Evolutionary conservation across 1,140 invertebrate species (phyloP).

Genomic region (Neuroterus valhalla): DNA sequence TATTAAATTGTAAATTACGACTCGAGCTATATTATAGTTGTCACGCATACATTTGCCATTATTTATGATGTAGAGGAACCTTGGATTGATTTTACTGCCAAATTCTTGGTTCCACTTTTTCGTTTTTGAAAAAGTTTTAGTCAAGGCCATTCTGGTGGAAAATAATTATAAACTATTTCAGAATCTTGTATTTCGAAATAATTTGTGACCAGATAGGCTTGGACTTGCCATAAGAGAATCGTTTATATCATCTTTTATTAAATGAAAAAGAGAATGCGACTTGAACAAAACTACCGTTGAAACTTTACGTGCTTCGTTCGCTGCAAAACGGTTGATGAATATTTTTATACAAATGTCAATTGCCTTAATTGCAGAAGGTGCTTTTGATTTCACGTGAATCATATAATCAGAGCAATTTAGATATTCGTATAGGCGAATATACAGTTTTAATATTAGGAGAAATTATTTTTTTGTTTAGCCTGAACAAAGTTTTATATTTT

Average conservation of each 20-base stretch:
- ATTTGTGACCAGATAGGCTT: neutral
- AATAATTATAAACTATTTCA: neutral
- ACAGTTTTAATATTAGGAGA: neutral
- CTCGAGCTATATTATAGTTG: constrained; percentile 2
- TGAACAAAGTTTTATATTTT: neutral
- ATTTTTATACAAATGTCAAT: constrained; percentile 9
- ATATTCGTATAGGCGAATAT: neutral
- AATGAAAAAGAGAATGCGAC: neutral
- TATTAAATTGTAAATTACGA: neutral
- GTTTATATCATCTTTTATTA: neutral
- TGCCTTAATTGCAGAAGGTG: constrained; percentile 14
- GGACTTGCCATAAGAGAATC: constrained; percentile 17
- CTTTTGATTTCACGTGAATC: neutral
- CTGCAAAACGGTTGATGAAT: neutral
- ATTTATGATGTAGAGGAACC: neutral
- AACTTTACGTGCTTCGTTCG: neutral
- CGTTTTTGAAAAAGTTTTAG: too few species aligned
- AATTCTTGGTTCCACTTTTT: neutral
- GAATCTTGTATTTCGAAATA: neutral
- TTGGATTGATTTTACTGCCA: neutral
- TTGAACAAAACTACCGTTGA: neutral
- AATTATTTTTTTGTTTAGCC: neutral
- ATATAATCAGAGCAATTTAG: constrained; percentile 2
- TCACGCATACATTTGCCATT: constrained; percentile 2
- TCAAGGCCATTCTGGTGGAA: too few species aligned